These are phyloP conservation scores for Salvelinus alpinus DNA, from an alignment of 2,113 vertebrate genomes.

Conservation along the genomic window DNA sequence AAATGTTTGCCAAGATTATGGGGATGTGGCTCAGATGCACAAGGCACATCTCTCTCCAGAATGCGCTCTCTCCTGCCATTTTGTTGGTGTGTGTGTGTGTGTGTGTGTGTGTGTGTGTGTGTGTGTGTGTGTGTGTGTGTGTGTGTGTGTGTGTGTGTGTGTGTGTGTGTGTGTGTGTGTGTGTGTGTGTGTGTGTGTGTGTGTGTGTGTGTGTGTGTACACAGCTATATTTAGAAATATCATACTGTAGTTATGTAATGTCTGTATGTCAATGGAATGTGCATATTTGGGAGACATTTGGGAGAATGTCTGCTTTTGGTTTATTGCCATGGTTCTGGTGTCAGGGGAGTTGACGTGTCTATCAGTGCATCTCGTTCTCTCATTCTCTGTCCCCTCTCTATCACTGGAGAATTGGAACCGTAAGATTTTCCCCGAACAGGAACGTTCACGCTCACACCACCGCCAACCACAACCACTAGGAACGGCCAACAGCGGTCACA, in stretches of 20 bases:
- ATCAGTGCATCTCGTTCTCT: neutral
- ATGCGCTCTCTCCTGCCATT: too few relatives aligned
- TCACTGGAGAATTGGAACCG: neutral
- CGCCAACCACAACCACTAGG: constrained; percentile 9
- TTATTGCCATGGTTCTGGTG: constrained; percentile 4
- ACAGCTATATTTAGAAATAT: constrained; percentile 28
- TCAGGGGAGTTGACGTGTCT: neutral
- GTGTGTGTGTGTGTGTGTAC: constrained; percentile 7
- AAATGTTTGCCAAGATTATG: too few relatives aligned
- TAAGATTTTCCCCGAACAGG: too few relatives aligned
- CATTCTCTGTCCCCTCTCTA: neutral
- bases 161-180: constrained; percentile 3
- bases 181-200: neutral
- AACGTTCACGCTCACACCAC: neutral
- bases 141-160: constrained; percentile 32
- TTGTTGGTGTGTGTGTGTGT: too few relatives aligned
- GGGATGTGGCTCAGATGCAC: too few relatives aligned
- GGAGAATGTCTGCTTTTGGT: neutral
- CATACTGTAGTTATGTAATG: constrained; percentile 38
- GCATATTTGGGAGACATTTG: constrained; percentile 7
- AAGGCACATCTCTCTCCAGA: too few relatives aligned
- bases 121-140: constrained; percentile 27
- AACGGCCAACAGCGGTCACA: constrained; percentile 9
- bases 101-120: constrained; percentile 17
- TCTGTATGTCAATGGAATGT: constrained; percentile 25